A percentile compares a stretch with the other conserved stretches of the same genome.
Evolutionary conservation across 1,140 invertebrate genomes (phyloP).

Genomic region (Temnothorax curvispinosus): DNA sequence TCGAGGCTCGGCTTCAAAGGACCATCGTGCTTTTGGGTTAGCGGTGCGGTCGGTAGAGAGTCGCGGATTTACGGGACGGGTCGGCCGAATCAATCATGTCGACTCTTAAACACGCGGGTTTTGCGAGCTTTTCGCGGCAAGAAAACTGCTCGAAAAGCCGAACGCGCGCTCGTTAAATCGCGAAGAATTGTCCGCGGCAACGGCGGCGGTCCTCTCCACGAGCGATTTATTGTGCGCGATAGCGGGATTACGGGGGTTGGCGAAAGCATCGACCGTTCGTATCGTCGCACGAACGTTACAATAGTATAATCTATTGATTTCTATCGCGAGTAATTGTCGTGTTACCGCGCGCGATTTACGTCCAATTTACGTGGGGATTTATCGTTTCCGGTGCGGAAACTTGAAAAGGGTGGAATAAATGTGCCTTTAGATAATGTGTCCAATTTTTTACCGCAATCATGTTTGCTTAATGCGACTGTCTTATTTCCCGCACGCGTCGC

Average conservation of each 20-base stretch:
- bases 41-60: background rate
- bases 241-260: background rate
- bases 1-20: background rate
- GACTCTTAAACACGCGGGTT: background rate
- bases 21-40: background rate
- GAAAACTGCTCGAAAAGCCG: conserved; percentile 17
- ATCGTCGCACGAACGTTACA: background rate
- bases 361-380: conserved; percentile 12
- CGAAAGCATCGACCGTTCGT: background rate
- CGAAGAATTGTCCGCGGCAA: conserved; percentile 8
- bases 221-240: conserved; percentile 43
- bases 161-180: conserved; percentile 30
- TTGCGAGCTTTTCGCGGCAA: background rate
- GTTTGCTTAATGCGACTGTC: background rate
- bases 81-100: background rate
- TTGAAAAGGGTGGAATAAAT: conserved; percentile 11
- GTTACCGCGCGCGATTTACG: conserved; percentile 10
- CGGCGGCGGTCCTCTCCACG: background rate
- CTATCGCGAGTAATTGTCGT: conserved; percentile 43
- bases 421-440: background rate
- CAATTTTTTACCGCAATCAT: background rate
- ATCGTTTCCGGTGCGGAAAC: background rate
- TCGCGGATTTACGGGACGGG: background rate
- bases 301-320: conserved; percentile 30
- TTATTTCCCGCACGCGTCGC: background rate